Percentiles rank a stretch among this genome's conserved stretches.
phyloP scores from a whole-genome alignment of 2,888 invertebrate species.

The Coecobrya sp. region DNA sequence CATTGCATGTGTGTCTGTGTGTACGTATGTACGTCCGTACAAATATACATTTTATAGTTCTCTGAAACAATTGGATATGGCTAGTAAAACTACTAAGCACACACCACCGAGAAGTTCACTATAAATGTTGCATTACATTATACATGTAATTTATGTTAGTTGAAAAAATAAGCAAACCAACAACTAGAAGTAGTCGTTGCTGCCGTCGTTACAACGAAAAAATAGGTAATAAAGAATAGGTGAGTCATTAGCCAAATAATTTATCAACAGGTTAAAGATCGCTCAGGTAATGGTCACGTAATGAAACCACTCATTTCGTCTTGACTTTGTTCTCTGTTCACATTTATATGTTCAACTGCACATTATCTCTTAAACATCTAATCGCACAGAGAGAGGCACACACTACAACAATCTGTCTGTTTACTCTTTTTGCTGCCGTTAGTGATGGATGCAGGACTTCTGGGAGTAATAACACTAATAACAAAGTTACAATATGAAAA shows the following conservation, averaged over 20 bases:
- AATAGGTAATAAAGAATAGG: conserved; percentile 60
- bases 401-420: neutral
- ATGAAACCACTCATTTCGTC: conserved; percentile 79
- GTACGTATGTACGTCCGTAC: neutral
- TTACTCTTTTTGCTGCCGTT: neutral
- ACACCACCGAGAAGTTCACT: conserved; percentile 30
- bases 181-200: neutral
- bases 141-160: conserved; percentile 26
- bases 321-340: conserved; percentile 32
- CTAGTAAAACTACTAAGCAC: conserved; percentile 5
- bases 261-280: conserved; percentile 81
- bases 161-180: conserved; percentile 45
- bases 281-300: conserved; percentile 81
- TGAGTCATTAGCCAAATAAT: conserved; percentile 79
- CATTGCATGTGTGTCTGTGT: conserved; percentile 9
- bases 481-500: neutral
- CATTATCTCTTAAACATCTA: conserved; percentile 4
- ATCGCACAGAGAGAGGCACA: neutral
- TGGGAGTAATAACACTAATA: neutral
- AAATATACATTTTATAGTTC: neutral
- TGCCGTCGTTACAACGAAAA: conserved; percentile 17
- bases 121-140: conserved; percentile 25
- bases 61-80: conserved; percentile 15
- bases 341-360: neutral
- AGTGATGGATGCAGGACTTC: conserved; percentile 17